Conservation (phyloP, 2,797 vertebrate genomes). For the Botia kubotai region DNA sequence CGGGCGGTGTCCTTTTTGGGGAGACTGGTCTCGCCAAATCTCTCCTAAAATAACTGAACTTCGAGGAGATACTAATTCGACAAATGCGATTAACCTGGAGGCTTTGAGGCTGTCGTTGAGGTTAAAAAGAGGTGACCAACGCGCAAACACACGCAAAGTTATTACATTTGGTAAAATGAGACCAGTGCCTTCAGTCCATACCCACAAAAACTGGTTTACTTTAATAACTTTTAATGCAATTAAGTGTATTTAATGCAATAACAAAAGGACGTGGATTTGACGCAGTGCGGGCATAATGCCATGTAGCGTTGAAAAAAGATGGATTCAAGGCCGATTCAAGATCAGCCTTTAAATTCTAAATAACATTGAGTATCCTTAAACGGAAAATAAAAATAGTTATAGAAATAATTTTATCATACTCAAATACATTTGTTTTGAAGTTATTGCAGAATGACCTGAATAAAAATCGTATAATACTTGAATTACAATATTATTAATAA, state of each 20-base stretch:
- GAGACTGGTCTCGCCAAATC: conserved; percentile 68
- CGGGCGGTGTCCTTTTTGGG: conserved; percentile 36
- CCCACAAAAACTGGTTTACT: neutral
- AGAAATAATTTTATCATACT: neutral
- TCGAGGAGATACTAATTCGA: conserved; percentile 72
- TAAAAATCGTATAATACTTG: neutral
- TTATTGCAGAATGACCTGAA: neutral
- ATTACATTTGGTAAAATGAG: neutral
- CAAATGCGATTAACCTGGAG: conserved; percentile 79
- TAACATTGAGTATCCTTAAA: neutral
- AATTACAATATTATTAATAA: neutral
- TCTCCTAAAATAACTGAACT: conserved; percentile 78
- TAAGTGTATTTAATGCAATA: neutral
- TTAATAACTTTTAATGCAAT: too few species aligned
- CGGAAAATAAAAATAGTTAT: neutral
- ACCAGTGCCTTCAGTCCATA: neutral
- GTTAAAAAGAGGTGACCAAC: conserved; percentile 60
- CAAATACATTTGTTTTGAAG: neutral
- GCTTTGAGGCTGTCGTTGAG: conserved; percentile 68
- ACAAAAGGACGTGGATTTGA: neutral
- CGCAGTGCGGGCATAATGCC: conserved; percentile 33
- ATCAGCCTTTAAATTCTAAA: neutral
- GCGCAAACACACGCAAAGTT: conserved; percentile 18
- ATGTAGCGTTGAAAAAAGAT: neutral
- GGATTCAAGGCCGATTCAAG: neutral